phyloP scores from a whole-genome alignment of 2,113 vertebrate species.

The Trichechus manatus region DNA sequence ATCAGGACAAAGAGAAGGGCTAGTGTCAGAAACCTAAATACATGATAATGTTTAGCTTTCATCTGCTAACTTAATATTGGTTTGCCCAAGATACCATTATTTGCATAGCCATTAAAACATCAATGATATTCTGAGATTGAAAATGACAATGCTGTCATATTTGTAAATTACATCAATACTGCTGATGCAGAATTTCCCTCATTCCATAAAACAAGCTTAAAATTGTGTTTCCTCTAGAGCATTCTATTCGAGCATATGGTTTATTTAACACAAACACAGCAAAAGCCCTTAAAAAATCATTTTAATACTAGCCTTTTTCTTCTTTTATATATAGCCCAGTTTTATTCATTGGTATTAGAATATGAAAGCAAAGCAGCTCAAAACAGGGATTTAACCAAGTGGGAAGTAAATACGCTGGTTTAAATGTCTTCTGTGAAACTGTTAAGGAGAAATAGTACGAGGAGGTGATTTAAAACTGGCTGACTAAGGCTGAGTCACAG shows the following conservation, averaged over 20 bases:
- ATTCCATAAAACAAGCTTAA: background rate
- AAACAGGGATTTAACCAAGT: conserved; percentile 61
- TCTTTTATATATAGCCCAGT: background rate
- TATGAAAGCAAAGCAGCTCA: conserved; percentile 72
- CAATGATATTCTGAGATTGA: background rate
- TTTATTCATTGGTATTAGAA: conserved; percentile 60
- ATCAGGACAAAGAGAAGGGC: conserved; percentile 84
- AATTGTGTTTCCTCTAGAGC: background rate
- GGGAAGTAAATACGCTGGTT: conserved; percentile 54
- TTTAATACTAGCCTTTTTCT: conserved; percentile 55
- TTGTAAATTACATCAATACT: background rate
- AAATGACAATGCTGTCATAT: background rate
- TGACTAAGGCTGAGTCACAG: conserved; percentile 81
- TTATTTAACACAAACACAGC: conserved; percentile 44
- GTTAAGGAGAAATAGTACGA: conserved; percentile 72
- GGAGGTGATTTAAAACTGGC: conserved; percentile 67
- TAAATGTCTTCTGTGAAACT: conserved; percentile 66
- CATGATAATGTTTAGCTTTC: conserved; percentile 40
- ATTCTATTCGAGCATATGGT: conserved; percentile 39
- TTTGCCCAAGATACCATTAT: background rate
- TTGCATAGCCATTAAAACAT: background rate
- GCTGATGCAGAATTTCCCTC: background rate
- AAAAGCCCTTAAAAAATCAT: background rate
- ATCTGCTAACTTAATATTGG: background rate
- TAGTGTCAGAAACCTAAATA: conserved; percentile 84